phyloP scores from a whole-genome alignment of 2,113 vertebrate genomes.

The Agapornis roseicollis region DNA sequence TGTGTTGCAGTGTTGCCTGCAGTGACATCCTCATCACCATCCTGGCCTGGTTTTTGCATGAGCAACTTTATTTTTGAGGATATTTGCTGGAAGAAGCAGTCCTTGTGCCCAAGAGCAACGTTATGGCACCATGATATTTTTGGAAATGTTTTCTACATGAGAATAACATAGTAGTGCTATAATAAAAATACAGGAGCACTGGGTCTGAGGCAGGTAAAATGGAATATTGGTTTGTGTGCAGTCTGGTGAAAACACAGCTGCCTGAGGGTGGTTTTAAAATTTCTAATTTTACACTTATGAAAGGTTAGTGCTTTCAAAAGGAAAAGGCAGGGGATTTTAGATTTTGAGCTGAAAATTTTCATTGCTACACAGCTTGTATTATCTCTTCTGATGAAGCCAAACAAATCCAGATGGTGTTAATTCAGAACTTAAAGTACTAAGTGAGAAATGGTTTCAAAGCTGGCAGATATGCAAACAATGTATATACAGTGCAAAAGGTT shows the following conservation, averaged over 20 bases:
- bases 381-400: not conserved
- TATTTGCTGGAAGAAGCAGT: not conserved
- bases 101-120: not conserved
- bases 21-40: not conserved
- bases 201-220: not conserved
- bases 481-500: not conserved
- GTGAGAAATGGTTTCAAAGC: not conserved
- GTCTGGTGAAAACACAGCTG: not conserved
- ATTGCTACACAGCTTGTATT: not conserved
- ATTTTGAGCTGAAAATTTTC: not conserved
- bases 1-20: not conserved
- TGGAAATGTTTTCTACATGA: not conserved
- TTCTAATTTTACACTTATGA: not conserved
- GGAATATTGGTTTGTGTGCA: not conserved
- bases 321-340: not conserved
- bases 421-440: not conserved
- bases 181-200: not conserved
- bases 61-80: not conserved
- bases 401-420: slow-evolving; percentile 40
- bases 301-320: not conserved
- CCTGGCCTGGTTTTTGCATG: not conserved
- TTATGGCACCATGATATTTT: not conserved
- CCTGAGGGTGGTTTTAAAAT: not conserved
- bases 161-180: not conserved
- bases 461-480: not conserved